Evolutionary conservation across 2,888 invertebrate genomes (phyloP).

Genomic region (Deilephila porcellus): DNA sequence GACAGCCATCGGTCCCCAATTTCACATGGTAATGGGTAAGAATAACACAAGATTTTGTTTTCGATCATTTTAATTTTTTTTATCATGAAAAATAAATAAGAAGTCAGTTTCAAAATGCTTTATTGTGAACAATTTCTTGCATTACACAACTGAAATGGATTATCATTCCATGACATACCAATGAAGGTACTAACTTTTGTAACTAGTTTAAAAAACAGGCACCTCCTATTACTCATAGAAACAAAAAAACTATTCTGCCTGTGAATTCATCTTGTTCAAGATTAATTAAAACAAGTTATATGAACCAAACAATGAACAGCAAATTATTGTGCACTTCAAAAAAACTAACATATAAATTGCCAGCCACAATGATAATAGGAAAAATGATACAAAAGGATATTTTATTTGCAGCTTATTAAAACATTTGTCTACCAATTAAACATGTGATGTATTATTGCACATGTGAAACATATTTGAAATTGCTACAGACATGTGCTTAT

Average conservation of each 20-base stretch:
- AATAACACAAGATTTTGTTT: conserved; percentile 78
- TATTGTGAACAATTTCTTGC: conserved; percentile 69
- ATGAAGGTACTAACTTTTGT: conserved; percentile 54
- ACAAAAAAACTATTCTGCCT: neutral
- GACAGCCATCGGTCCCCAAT: conserved; percentile 39
- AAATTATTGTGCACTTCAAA: neutral
- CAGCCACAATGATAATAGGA: no score
- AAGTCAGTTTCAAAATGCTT: conserved; percentile 77
- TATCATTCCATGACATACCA: conserved; percentile 64
- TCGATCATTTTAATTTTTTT: conserved; percentile 67
- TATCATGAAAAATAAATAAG: conserved; percentile 77
- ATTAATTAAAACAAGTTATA: neutral
- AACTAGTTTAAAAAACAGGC: conserved; percentile 60
- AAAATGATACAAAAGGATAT: no score
- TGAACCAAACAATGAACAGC: no score
- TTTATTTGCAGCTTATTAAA: no score
- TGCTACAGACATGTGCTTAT: no score
- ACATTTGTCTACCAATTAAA: no score
- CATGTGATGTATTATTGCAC: no score
- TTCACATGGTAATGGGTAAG: conserved; percentile 66
- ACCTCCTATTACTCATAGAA: conserved; percentile 57
- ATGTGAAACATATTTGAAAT: no score
- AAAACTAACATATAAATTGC: no score
- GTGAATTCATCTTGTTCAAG: neutral
- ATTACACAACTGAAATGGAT: conserved; percentile 72